Evolutionary conservation across 1,140 invertebrate species (phyloP).

Genomic region (Euura lappo): DNA sequence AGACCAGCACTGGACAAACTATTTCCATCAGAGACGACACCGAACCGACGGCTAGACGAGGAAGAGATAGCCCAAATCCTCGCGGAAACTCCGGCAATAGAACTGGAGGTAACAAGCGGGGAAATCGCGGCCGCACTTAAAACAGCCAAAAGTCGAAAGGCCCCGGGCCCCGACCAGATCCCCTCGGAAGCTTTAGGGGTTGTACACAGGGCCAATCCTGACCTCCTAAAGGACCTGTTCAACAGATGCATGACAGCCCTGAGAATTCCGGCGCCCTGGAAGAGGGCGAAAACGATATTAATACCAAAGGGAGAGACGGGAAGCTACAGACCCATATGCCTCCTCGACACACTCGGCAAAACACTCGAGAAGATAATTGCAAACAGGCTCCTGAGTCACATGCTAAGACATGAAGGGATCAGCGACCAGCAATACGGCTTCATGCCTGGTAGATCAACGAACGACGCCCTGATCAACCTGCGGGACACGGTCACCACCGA

Average conservation of each 20-base stretch:
- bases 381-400: constrained; percentile 17
- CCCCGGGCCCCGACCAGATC: constrained; percentile 29
- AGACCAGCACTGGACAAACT: background rate
- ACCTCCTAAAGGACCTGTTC: constrained; percentile 18
- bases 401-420: constrained; percentile 20
- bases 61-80: background rate
- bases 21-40: constrained; percentile 13
- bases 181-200: constrained; percentile 20
- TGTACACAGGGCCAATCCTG: constrained; percentile 4
- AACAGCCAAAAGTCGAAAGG: constrained; percentile 22
- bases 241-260: constrained; percentile 23
- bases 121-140: constrained; percentile 21
- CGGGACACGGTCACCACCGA: background rate
- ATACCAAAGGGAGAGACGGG: constrained; percentile 19
- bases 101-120: constrained; percentile 23
- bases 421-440: constrained; percentile 44
- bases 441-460: constrained; percentile 36
- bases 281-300: constrained; percentile 24
- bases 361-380: constrained; percentile 31
- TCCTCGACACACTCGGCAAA: constrained; percentile 33
- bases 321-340: constrained; percentile 33
- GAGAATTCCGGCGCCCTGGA: constrained; percentile 25
- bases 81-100: background rate
- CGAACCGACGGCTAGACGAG: background rate
- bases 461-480: constrained; percentile 38